These are phyloP conservation scores for Rattus rattus DNA, from an alignment of 2,113 vertebrate species.

Conservation along the genomic window DNA sequence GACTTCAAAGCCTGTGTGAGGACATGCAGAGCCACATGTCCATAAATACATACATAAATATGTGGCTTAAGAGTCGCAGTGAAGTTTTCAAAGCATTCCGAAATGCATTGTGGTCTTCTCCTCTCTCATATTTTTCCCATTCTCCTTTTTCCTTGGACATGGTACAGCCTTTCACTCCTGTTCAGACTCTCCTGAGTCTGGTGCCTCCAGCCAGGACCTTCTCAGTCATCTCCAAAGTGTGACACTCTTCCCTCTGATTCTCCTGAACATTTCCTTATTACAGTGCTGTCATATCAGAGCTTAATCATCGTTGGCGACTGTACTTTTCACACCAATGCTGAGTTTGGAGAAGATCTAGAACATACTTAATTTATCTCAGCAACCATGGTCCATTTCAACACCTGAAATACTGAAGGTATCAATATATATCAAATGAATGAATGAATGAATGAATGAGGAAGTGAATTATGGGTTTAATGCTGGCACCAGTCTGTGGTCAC, in stretches of 20 bases:
- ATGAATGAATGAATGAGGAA: not conserved
- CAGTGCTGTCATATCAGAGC: not conserved
- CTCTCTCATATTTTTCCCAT: not conserved
- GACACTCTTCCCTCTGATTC: not conserved
- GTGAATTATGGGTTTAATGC: not conserved
- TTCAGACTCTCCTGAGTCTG: not conserved
- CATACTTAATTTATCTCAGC: not conserved
- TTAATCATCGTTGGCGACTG: not conserved
- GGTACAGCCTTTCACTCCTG: not conserved
- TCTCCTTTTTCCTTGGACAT: not conserved
- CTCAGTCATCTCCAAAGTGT: not conserved
- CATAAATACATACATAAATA: no score
- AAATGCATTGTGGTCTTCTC: not conserved
- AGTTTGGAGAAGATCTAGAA: constrained; percentile 24
- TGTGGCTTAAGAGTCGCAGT: not conserved
- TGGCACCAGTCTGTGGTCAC: not conserved
- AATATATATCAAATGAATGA: not conserved
- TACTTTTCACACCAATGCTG: not conserved
- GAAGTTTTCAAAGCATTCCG: not conserved
- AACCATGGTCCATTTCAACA: not conserved
- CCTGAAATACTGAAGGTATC: not conserved
- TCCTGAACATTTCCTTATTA: not conserved
- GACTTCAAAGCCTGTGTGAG: not conserved
- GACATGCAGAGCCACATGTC: not conserved
- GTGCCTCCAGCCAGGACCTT: not conserved